Percentiles rank a stretch among this genome's conserved stretches.
Evolutionary conservation across 2,888 invertebrate genomes (phyloP).

Genomic region (Heliothis peltigera): DNA sequence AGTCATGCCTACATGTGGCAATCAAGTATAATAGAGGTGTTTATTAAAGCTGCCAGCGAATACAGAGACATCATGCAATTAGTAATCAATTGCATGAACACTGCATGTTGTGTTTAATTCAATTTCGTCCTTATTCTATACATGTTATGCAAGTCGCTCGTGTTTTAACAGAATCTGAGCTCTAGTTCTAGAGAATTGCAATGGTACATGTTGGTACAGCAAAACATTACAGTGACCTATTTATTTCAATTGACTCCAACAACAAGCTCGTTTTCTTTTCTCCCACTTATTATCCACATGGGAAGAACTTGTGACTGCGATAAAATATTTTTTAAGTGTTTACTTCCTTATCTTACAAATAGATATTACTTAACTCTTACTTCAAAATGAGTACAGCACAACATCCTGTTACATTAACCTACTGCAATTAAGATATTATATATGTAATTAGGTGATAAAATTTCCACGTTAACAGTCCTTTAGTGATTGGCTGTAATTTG

Average conservation of each 20-base stretch:
- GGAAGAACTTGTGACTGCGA: constrained; percentile 9
- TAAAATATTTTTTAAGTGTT: constrained; percentile 8
- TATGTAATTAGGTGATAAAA: neutral
- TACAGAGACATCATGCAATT: constrained; percentile 24
- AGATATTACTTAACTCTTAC: neutral
- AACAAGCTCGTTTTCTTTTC: constrained; percentile 27
- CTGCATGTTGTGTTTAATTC: neutral
- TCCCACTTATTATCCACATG: constrained; percentile 8
- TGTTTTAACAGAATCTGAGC: neutral
- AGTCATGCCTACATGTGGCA: constrained; percentile 40
- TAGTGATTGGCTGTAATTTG: too few species aligned
- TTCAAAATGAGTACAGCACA: constrained; percentile 1
- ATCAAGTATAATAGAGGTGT: constrained; percentile 34
- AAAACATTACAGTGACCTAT: constrained; percentile 31
- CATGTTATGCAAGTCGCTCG: neutral
- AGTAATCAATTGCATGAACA: constrained; percentile 3
- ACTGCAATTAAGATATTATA: neutral
- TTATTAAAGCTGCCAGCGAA: constrained; percentile 36
- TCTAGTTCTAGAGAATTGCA: constrained; percentile 18
- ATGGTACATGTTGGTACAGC: constrained; percentile 16
- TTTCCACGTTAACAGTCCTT: neutral
- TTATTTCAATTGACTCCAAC: constrained; percentile 39
- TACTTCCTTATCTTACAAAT: constrained; percentile 13
- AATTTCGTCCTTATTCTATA: neutral
- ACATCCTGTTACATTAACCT: neutral